Evolutionary conservation across 2,888 invertebrate genomes (phyloP), one percentile per base, ranked within the genome.

Genomic region (Hydriomena furcata): DNA sequence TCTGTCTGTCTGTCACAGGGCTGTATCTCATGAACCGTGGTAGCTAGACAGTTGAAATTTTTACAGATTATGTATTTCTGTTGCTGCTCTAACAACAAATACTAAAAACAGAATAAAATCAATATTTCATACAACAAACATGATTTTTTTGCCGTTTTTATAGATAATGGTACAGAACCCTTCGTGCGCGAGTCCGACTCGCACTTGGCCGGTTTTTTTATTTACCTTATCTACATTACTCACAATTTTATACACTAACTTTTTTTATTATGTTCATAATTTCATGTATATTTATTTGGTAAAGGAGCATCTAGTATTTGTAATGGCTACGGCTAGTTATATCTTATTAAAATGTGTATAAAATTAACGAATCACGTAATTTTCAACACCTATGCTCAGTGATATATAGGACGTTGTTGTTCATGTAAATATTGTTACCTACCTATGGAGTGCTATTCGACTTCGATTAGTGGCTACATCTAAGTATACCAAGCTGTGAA

Each of bases 381-480:
- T 31, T 41, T 41, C n/a, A n/a, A n/a, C n/a, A n/a, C n/a, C 47
- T 52, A 64, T 71, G 67, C 70, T 60, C 66, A 72, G 65, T 71
- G 76, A 72, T 68, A 72, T 67, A 60, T 77, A 77, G 65, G 63
- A 66, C 73, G 68, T 79, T 83, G 80, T 84, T 83, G 76, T 76
- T 72, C 73, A 76, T 86, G 85, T 87, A 87, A 84, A 86, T 87
- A 87, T 84, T 81, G 82, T 84, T 84, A 79, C 71, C 71, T 69
- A 72, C 63, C 70, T 78, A 68, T 79, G 71, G 80, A 82, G 78
- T 79, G 79, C 76, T 84, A 78, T 78, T 76, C 71, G 73, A 76
- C 73, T 67, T 67, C 12, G 27, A 45, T 30, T 41, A 51, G 31
- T 47, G 60, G 48, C 56, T 63, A 64, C 61, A 62, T 59, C 52